Percentiles rank a stretch among this genome's conserved stretches.
phyloP scores from a whole-genome alignment of 2,888 invertebrate genomes.

The Drosophila neotestacea region DNA sequence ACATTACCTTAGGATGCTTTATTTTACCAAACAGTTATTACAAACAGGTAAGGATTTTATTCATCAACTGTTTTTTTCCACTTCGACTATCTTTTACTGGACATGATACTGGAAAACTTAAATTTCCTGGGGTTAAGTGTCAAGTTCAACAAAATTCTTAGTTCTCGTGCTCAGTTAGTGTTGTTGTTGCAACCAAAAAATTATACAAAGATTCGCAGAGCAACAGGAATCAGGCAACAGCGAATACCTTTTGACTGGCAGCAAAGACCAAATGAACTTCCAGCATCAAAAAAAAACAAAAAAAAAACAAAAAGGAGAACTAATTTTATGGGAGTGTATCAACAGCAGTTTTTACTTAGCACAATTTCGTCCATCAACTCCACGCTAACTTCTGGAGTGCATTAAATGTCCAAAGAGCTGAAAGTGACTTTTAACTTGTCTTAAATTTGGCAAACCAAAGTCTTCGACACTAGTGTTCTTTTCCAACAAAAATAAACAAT shows the following conservation, averaged over 20 bases:
- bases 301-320: not conserved
- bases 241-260: not conserved
- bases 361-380: not conserved
- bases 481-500: too few species aligned
- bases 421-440: not conserved
- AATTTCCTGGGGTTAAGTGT: not conserved
- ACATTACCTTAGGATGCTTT: constrained; percentile 60
- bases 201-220: not conserved
- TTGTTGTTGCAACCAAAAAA: not conserved
- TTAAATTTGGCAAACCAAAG: not conserved
- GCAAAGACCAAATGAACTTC: not conserved
- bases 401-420: not conserved
- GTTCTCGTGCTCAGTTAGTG: not conserved
- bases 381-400: not conserved
- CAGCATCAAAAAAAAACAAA: not conserved
- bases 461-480: too few species aligned
- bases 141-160: not conserved
- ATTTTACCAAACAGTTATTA: not conserved
- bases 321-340: not conserved
- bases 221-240: too few species aligned
- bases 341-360: not conserved
- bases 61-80: not conserved
- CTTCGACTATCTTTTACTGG: too few species aligned
- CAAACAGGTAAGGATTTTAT: not conserved
- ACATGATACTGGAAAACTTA: not conserved